These are phyloP conservation scores for Bombus haemorrhoidalis DNA, from an alignment of 1,140 invertebrate genomes.

Conservation along the genomic window DNA sequence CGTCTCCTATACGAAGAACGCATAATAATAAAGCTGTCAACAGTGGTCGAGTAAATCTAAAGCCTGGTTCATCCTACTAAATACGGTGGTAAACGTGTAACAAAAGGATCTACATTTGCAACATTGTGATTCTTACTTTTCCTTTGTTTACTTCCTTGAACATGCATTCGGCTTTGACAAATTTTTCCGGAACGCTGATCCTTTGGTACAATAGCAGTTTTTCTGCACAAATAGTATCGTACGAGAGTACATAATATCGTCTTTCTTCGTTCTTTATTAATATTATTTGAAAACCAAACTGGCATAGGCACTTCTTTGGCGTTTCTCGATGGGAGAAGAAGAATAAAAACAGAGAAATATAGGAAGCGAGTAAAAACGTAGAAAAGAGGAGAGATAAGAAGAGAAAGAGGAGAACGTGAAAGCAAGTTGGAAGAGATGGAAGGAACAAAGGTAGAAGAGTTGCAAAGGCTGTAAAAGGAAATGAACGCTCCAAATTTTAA, in stretches of 20 bases:
- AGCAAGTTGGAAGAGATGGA: no score
- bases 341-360: background rate
- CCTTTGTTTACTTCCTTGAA: background rate
- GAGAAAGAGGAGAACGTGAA: background rate
- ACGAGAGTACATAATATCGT: background rate
- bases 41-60: background rate
- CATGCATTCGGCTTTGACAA: background rate
- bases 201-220: background rate
- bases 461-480: no score
- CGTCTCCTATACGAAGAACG: background rate
- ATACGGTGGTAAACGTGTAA: slow-evolving; percentile 2
- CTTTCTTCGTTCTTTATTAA: background rate
- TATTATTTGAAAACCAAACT: background rate
- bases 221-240: no score
- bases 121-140: background rate
- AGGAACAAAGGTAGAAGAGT: no score
- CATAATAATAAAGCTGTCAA: slow-evolving; percentile 20
- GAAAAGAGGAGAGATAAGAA: background rate
- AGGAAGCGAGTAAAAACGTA: no score
- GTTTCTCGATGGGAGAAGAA: background rate
- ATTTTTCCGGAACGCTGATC: background rate
- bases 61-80: slow-evolving; percentile 33
- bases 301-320: background rate
- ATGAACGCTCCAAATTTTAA: no score
- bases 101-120: background rate